These are phyloP conservation scores for Metopolophium dirhodum DNA, from an alignment of 1,140 invertebrate species.

Conservation along the genomic window DNA sequence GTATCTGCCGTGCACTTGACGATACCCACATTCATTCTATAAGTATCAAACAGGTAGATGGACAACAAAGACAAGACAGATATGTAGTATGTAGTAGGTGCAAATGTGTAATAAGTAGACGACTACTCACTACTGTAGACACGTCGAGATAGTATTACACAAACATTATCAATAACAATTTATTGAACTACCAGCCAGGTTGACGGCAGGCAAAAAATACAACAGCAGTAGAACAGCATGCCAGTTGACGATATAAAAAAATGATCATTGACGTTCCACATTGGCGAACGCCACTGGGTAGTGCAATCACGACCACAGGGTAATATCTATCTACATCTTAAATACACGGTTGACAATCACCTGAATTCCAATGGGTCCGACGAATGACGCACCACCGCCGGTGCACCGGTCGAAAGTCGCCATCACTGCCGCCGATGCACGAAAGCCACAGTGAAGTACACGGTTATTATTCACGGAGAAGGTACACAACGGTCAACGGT, in stretches of 20 bases:
- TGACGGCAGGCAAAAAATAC: background rate
- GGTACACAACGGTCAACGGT: no score
- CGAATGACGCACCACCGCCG: background rate
- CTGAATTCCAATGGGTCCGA: background rate
- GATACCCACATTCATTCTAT: background rate
- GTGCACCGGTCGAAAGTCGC: background rate
- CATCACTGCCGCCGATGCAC: background rate
- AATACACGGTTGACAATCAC: background rate
- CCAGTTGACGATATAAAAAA: background rate
- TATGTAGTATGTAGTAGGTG: background rate
- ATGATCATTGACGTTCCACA: background rate
- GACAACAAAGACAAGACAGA: background rate
- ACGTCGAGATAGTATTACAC: background rate
- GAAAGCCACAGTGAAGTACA: background rate
- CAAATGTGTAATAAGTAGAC: background rate
- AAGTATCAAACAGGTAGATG: background rate
- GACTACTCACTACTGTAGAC: background rate
- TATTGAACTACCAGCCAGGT: no score
- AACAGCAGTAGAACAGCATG: background rate
- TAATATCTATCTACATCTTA: background rate
- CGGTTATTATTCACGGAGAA: no score
- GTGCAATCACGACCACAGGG: no score
- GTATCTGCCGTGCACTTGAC: background rate
- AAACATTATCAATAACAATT: background rate
- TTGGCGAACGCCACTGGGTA: background rate